Evolutionary conservation across 2,797 vertebrate genomes (phyloP), one percentile per base, ranked within the genome.

Genomic region (Microcaecilia unicolor): DNA sequence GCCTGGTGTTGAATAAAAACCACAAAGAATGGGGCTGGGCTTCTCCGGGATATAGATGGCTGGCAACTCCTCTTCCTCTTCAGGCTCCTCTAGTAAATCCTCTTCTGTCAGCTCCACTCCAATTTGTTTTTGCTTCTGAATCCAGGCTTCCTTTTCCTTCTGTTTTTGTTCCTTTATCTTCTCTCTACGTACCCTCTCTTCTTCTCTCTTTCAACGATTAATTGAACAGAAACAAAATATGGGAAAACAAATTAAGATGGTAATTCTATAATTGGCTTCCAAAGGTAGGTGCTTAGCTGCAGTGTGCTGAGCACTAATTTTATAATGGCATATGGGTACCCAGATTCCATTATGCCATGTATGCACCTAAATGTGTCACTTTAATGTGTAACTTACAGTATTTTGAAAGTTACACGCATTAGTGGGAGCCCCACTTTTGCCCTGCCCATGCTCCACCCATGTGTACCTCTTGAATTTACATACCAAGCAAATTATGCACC

Each of bases 1-100:
- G 26, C 83, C 88, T 10, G 91, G 82, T 22, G 46, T 36, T 23
- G 92, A 92, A 61, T 96, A 92, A 76, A 98, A 93, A 11, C 89
- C 91, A 48, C 90, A 95, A 34, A 79, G 77, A 23, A 98, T 72
- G 6, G 83, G 84, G 67, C 91, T 92, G 15, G 89, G 84, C 10
- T 71, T 66, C 9, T 80, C 48, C 2, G 92, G 92, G 20, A 86
- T 49, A 37, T 77, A 79, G 21, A 92, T 49, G 7, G 72, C 9
- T 1, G 91, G 87, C 27, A 94, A 54, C 8, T 84, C 76, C 10
- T 86, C 78, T 32, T 91, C 77, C 3, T 74, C 74, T 11, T 69
- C 53, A 0, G 41, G 11, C 5, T 45, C 7, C 3, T 31, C 38
- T 22, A 55, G 35, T 2, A 66, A 56, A 3, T 76, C 54, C 4